phyloP scores from a whole-genome alignment of 2,888 invertebrate genomes.

The Calameuta filiformis region DNA sequence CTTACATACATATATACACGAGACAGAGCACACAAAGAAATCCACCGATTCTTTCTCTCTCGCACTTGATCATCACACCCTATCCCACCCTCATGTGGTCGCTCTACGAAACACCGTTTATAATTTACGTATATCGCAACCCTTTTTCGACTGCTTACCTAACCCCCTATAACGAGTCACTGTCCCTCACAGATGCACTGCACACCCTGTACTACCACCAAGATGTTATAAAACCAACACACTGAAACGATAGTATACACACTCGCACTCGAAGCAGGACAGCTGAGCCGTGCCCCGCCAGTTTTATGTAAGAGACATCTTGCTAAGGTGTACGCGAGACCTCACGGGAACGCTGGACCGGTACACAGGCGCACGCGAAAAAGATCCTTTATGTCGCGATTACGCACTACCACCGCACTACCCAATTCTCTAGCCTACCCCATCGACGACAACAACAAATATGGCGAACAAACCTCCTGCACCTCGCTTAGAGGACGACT shows the following conservation, averaged over 20 bases:
- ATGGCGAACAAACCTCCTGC: slow-evolving; percentile 71
- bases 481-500: slow-evolving; percentile 35
- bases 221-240: not conserved
- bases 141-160: slow-evolving; percentile 1
- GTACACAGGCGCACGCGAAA: slow-evolving; percentile 7
- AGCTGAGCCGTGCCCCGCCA: slow-evolving; percentile 49
- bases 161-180: slow-evolving; percentile 16
- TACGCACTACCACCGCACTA: slow-evolving; percentile 26
- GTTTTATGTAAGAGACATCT: slow-evolving; percentile 45
- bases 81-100: not conserved
- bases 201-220: slow-evolving; percentile 11
- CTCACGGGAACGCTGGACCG: slow-evolving; percentile 10
- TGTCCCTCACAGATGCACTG: slow-evolving; percentile 21
- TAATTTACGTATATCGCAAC: not conserved
- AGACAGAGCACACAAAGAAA: slow-evolving; percentile 13
- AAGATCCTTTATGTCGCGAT: slow-evolving; percentile 22
- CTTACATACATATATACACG: slow-evolving; percentile 14
- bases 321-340: slow-evolving; percentile 18
- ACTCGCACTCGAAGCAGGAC: slow-evolving; percentile 42
- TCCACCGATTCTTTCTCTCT: not conserved
- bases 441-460: slow-evolving; percentile 85
- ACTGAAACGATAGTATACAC: slow-evolving; percentile 12
- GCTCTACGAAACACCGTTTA: not conserved
- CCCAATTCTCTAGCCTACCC: slow-evolving; percentile 67
- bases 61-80: slow-evolving; percentile 12